Evolutionary conservation across 2,797 vertebrate species (phyloP), one percentile per base, ranked within the genome.

Genomic region (Threskiornis aethiopicus): DNA sequence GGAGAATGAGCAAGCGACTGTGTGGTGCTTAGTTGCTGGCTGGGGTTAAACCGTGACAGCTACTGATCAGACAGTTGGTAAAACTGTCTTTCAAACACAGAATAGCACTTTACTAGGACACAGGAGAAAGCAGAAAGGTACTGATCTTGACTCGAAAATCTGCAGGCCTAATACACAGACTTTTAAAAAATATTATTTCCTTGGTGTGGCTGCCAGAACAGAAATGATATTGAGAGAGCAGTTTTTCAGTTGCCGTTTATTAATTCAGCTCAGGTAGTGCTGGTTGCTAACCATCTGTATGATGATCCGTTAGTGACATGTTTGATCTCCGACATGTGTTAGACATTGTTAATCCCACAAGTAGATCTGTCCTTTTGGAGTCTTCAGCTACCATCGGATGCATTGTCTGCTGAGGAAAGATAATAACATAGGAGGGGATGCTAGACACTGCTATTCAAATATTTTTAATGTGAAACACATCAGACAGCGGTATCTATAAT

Each of bases 291-390:
- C 37, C 62, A 59, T 82, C 55, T 70, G 22, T 82, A 33, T 58
- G 42, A 70, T 87, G 67, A 90, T 70, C 75, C 24, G 1, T 84
- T 76, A 87, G 47, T 91, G 78, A 80, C 55, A 49, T 1, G 0
- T 83, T 87, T 77, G 52, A 70, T 96, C 87, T 92, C 64, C 7
- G 18, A 44, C 25, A 47, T 33, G 54, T 64, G 67, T 58, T 90
- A 92, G 71, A 85, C 81, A 52, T 57, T 62, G 47, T 76, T 90
- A 89, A 80, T 94, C 82, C 81, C 51, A 70, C 51, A 89, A 73
- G 58, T 57, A 89, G n/a, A 10, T 77, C 65, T 61, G 26, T 81
- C 66, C 66, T 92, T 95, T 79, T 84, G 62, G 90, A 84, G 22
- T 80, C 75, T 82, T 87, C 81, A 64, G 3, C 64, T 83, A 44